Base-by-base conservation (phyloP, 2,888 invertebrate genomes). In the Netelia inedita region DNA sequence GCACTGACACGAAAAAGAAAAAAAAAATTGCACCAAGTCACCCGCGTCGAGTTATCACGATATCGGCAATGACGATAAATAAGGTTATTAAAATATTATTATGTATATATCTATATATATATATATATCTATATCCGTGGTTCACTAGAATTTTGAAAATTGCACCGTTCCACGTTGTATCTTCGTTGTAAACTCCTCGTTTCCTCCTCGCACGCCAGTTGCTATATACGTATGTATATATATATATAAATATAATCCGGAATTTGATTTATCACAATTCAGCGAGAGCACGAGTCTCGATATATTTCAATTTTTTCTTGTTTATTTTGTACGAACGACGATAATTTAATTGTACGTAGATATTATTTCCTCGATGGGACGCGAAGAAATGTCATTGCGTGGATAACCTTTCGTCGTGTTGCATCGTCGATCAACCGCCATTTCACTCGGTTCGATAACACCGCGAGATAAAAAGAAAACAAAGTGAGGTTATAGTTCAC, bases 1-100 rank as follows among this genome's bases (percentile, higher is more conserved):
- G 46, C 73, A 85, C 79, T 53, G 21, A 65, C 78, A 74, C 46
- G 46, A 72, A 50, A 59, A 83, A 68, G 78, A 86, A 65, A 71
- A 50, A 50, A 68, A 84, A 61, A 80, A 87, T 87, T 87, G 87
- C 87, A 86, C 86, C 86, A 82, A 85, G 82, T 83, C 83, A 87
- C 87, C 83, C 80, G 69, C 74, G 82, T 69, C 69, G 79, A 85
- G 55, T 69, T 81, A 82, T 86, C 86, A 86, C 84, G 74, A 76
- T 78, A 66, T 72, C 21, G 35, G 16, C 28, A 71, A 69, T 75
- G 50, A 63, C 57, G 28, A 72, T 43, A 2, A 46, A 81, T 59
- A 55, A 57, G 11, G 16, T 10, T 21, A 16, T 10, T n/a, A 14
- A 16, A 41, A 35, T 35, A 35, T 35, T 35, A 35, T 5, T 66